These are phyloP conservation scores for Dynastes grantii DNA, from an alignment of 2,888 invertebrate species.

Conservation along the genomic window DNA sequence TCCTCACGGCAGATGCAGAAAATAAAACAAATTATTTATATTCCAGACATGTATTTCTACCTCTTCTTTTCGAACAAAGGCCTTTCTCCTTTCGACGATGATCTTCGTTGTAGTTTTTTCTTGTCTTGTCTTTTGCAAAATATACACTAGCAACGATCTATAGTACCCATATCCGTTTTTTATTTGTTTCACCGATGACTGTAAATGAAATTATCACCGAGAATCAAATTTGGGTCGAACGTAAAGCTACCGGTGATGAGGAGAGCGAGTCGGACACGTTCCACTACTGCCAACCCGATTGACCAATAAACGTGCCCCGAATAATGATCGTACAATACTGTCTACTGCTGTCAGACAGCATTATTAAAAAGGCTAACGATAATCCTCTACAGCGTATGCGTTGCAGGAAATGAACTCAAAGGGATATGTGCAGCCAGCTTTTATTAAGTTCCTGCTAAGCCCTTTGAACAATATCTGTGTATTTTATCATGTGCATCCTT, in stretches of 20 bases:
- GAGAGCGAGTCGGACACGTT: constrained; percentile 32
- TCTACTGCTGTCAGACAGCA: constrained; percentile 36
- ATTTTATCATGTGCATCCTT: neutral
- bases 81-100: constrained; percentile 21
- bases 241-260: constrained; percentile 41
- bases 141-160: constrained; percentile 32
- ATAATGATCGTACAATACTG: constrained; percentile 42
- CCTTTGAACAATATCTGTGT: neutral
- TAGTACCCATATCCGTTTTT: constrained; percentile 46
- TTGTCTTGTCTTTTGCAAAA: constrained; percentile 28
- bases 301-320: constrained; percentile 49
- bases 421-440: constrained; percentile 12
- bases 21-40: constrained; percentile 43
- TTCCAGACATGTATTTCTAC: constrained; percentile 27
- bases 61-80: constrained; percentile 27
- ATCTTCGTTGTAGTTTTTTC: constrained; percentile 19
- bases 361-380: constrained; percentile 45
- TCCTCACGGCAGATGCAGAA: constrained; percentile 5
- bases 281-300: constrained; percentile 40
- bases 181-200: constrained; percentile 45
- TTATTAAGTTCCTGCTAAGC: constrained; percentile 18
- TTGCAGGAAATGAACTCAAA: constrained; percentile 33
- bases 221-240: constrained; percentile 47
- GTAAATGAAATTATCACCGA: constrained; percentile 47
- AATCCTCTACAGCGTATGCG: constrained; percentile 33